Base-by-base conservation (phyloP, 2,113 vertebrate species). In the Sialia sialis region DNA sequence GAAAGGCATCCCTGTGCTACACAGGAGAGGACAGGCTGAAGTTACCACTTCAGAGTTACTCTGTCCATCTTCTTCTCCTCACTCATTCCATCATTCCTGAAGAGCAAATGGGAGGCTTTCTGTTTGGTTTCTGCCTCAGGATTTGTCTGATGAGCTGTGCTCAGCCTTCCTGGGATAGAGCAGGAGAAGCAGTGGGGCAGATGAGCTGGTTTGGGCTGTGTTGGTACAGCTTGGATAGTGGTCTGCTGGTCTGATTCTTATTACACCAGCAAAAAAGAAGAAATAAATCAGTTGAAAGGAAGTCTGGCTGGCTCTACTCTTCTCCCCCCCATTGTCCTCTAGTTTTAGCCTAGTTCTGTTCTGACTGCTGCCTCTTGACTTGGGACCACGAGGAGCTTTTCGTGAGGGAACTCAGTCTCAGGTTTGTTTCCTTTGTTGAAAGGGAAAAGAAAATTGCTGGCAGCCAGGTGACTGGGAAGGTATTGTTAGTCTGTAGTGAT, bases 321-420 rank as follows among this genome's bases (percentile, higher is more conserved):
- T 59, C 32, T 52, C 14, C 4, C 7, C 7, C 2, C 13, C 49
- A 17, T 74, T 63, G 14, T 43, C 13, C 19, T 43, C 16, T 54
- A 19, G 26, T 51, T 66, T 70, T 84, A 93, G 46, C 51, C 32
- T 55, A n/a, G 38, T 63, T 93, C 20, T 82, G 7, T 76, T 88
- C 66, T 92, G 43, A 21, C 13, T 77, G 41, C 60, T 63, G 34
- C 56, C 46, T 13, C 8, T 13, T 75, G 48, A 30, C 32, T 74
- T 81, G 30, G 36, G n/a, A 84, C 16, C 9, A 4, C 29, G 54
- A 68, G 56, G 59, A 89, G 64, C 15, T 72, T 67, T 82, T 72
- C 55, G 64, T 63, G 67, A 13, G 69, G 54, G 27, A 48, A 9
- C 19, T 75, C 9, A 5, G 25, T 56, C 30, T 85, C 0, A 0